Evolutionary conservation across 2,113 vertebrate genomes (phyloP).

Genomic region (Salminus brasiliensis): DNA sequence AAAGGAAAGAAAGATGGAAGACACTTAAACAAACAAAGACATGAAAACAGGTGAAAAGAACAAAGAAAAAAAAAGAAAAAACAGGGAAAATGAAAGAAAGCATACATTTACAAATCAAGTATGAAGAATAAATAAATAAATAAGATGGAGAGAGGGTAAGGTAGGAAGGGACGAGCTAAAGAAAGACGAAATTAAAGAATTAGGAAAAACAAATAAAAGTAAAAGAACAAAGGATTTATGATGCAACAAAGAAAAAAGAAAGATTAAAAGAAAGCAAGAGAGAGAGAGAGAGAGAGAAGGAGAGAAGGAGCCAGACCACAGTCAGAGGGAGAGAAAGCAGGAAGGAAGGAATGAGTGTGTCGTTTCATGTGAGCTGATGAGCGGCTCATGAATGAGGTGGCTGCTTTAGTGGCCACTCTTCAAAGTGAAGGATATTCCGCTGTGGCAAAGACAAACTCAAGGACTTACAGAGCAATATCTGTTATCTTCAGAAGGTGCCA

Average conservation of each 20-base stretch:
- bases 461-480: conserved; percentile 35
- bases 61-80: not conserved
- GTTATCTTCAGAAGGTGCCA: conserved; percentile 47
- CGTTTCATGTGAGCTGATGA: conserved; percentile 7
- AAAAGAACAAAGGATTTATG: no score
- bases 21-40: not conserved
- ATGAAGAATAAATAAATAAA: not conserved
- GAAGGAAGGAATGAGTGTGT: conserved; percentile 25
- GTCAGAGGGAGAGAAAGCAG: not conserved
- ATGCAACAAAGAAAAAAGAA: not conserved
- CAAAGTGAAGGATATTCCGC: conserved; percentile 37
- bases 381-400: not conserved
- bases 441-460: conserved; percentile 39
- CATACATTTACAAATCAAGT: not conserved
- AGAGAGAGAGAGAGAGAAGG: not conserved
- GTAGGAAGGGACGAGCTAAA: not conserved
- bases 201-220: not conserved
- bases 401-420: conserved; percentile 3
- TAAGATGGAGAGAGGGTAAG: not conserved
- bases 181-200: not conserved
- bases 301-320: not conserved
- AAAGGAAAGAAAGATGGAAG: not conserved
- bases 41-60: not conserved
- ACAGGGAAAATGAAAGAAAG: no score
- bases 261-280: not conserved